Evolutionary conservation across 2,888 invertebrate species (phyloP), one percentile per base, ranked within the genome.

Genomic region (Mamestra brassicae): DNA sequence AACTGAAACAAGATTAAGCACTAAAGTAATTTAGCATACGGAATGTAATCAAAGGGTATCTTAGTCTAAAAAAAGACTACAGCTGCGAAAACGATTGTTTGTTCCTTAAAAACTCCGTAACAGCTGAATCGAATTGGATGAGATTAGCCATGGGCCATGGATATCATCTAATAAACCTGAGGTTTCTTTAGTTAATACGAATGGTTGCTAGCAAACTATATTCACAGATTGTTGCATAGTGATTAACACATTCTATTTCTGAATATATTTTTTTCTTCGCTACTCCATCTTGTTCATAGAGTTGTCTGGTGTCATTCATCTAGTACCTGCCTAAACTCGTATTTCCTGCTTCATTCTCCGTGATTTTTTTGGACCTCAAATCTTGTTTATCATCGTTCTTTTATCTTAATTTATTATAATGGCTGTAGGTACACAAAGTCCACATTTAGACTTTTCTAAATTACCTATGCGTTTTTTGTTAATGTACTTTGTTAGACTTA

Each of bases 291-390:
- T 68, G 54, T 62, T 71, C 58, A 34, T 69, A 50, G 71, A 71
- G 57, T 77, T n/a, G 68, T 74, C 61, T 65, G 58, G 72, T 72
- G 74, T 67, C 85, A 85, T 86, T 85, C 86, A 85, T 80, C 74
- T 74, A 54, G 63, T 54, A 26, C 63, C 72, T 73, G 66, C 68
- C 66, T 66, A 71, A 84, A 86, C 85, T 65, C 45, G 86, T 76
- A 84, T 85, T 85, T 83, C 86, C 76, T 84, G 85, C 67, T 84
- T 70, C 45, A 71, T 67, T 70, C 74, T 60, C 65, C 55, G 58
- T 64, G 57, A 64, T 76, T 82, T 76, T 80, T 86, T 84, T 81
- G 26, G 52, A 71, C 69, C 74, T 70, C 63, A 68, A 75, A 70
- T 76, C 74, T 73, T 76, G 84, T 85, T 68, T 80, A 69, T 81